Evolutionary conservation across 1,140 invertebrate species (phyloP), one percentile per base, ranked within the genome.

Genomic region (Sesamia nonagrioides): DNA sequence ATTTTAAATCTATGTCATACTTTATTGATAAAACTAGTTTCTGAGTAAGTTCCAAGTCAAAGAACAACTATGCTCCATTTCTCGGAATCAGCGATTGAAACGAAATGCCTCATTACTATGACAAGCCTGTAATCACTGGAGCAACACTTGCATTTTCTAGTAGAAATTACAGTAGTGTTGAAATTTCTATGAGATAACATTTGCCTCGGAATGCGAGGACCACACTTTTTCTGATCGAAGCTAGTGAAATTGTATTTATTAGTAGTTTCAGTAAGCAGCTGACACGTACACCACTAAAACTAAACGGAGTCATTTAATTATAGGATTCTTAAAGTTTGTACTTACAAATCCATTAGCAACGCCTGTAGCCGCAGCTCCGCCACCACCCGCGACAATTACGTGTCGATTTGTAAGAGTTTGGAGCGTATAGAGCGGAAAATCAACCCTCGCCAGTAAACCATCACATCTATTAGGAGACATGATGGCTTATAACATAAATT

Each of bases 301-400:
- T 52, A 68, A 66, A 56, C 18, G 33, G 9, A 15, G 11, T 18
- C 27, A 40, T 18, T 17, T 61, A 40, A 77, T 56, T 40, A 54
- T 6, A 9, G 15, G 60, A 40, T 56, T 40, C 37, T 27, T 56
- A 8, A 27, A 63, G 33, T 77, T 52, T 37, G 87, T 78, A 96
- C 97, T 96, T 95, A 98, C 98, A 96, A 99, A 98, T 94, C 98
- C 98, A 96, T 99, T 99, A 17, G 97, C 97, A 77, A 99, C 97
- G 27, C 99, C 99, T 56, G 98, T 99, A 95, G 99, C 99, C 18
- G 98, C 97, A 17, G 97, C 97, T 63, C 99, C 99, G 73, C 99
- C 99, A 63, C 99, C 99, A 56, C 99, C 99, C 81, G 98, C 98
- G 40, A 99, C 98, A 60, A 99, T 94, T 86, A 99, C 97, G 95